phyloP scores from a whole-genome alignment of 2,888 invertebrate genomes.

The Athalia cordata region DNA sequence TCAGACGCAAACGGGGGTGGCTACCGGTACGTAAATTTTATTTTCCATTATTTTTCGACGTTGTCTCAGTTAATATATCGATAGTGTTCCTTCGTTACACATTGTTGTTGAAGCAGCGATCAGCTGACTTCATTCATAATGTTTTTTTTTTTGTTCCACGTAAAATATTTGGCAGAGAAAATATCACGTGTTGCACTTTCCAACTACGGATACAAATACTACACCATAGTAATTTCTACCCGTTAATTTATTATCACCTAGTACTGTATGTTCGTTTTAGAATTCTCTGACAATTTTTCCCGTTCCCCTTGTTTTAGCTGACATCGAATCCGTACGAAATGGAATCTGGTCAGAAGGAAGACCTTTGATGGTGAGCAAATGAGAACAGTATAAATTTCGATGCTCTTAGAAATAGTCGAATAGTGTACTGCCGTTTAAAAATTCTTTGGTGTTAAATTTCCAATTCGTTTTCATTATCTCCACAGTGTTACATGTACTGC shows the following conservation, averaged over 20 bases:
- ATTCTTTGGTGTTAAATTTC: not conserved
- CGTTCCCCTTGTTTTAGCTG: slow-evolving; percentile 57
- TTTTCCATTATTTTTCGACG: slow-evolving; percentile 5
- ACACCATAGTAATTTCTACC: not conserved
- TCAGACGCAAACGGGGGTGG: slow-evolving; percentile 67
- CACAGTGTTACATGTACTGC: slow-evolving; percentile 72
- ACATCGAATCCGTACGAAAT: slow-evolving; percentile 68
- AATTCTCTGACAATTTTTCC: not conserved
- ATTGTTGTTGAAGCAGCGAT: too few species aligned
- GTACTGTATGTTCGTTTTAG: not conserved
- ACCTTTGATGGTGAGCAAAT: slow-evolving; percentile 65
- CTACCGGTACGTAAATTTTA: slow-evolving; percentile 60
- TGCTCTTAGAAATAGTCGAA: not conserved
- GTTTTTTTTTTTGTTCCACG: too few species aligned
- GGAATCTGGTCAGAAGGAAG: slow-evolving; percentile 66
- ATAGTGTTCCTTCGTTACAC: too few species aligned
- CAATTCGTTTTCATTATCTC: slow-evolving; percentile 20
- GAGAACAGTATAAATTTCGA: not conserved
- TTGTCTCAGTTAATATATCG: too few species aligned
- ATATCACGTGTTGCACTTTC: not conserved
- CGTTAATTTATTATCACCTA: not conserved
- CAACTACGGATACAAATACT: not conserved
- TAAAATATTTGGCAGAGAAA: not conserved
- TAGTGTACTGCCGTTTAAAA: too few species aligned
- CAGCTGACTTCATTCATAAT: too few species aligned